Evolutionary conservation across 2,113 vertebrate genomes (phyloP), one percentile per base, ranked within the genome.

Genomic region (Galbula dea): DNA sequence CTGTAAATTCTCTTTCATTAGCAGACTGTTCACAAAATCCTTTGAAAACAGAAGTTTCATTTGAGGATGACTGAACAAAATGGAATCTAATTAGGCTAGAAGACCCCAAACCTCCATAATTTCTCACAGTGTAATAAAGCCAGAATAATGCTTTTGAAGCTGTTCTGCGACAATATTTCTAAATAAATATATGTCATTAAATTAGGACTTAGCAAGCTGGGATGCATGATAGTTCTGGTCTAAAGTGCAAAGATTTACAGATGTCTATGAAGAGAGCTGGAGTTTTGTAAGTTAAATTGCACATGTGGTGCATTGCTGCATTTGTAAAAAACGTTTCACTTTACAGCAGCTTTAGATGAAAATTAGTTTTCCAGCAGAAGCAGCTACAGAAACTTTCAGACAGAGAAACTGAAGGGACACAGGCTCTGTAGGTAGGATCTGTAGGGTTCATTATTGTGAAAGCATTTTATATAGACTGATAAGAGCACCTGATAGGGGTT

Each of bases 1-100:
- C 79, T 91, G 81, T 93, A 94, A 95, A 95, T 95, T 95, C 93
- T 91, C 89, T 95, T 95, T 94, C 85, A 88, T 96, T 94, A 95
- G 61, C 41, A 68, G 48, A 73, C 76, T 92, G 58, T 86, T 95
- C 88, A 48, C 43, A 85, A 88, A 91, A 88, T 57, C 73, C 89
- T 95, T 93, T 95, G 93, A 94, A 96, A 96, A 88, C 4, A 90
- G 66, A 88, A 94, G 85, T 88, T 96, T 77, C 87, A 23, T 93
- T 83, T 95, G 91, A 96, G 68, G 83, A 89, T 83, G 73, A 88
- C 88, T 95, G 91, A 89, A 77, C 79, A 89, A 91, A 96, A 83
- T 76, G 57, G 76, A 93, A 93, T 94, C 89, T 85, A 95, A 95
- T 96, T 94, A 96, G 90, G 79, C 79, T 68, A 78, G 88, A 81